Conservation (phyloP, 2,888 invertebrate genomes). For the Nasonovia ribisnigri region DNA sequence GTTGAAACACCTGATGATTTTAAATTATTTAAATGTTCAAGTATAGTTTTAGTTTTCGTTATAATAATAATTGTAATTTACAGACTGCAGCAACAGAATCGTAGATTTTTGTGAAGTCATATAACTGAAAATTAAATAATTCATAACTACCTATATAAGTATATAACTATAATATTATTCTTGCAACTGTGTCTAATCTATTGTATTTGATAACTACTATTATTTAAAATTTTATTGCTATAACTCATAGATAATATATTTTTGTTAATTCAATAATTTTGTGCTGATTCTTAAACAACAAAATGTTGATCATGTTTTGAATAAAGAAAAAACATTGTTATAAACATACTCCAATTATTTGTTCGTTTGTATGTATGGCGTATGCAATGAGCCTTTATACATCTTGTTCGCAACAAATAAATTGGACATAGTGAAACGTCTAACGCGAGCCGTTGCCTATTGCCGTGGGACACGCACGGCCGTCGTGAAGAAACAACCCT, state of each 20-base stretch:
- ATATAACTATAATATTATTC: background rate
- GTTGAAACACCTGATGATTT: background rate
- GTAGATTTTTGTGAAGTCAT: background rate
- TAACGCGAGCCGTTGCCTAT: background rate
- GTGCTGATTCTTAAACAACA: background rate
- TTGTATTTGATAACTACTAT: background rate
- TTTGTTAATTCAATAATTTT: background rate
- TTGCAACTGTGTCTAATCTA: background rate
- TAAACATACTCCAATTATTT: too few relatives aligned
- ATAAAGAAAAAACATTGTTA: background rate
- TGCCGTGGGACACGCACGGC: too few relatives aligned
- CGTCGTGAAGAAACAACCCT: background rate
- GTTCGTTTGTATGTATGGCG: too few relatives aligned
- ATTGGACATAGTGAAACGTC: background rate
- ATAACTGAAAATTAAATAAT: background rate
- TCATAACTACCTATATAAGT: background rate
- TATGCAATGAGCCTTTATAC: background rate
- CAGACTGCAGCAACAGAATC: background rate
- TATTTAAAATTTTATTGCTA: background rate
- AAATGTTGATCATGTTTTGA: background rate
- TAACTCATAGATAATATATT: background rate
- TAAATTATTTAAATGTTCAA: background rate
- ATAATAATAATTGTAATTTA: background rate
- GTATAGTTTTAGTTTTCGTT: background rate
- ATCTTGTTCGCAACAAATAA: background rate